Conservation (phyloP, 2,113 vertebrate genomes). For the Spea bombifrons region DNA sequence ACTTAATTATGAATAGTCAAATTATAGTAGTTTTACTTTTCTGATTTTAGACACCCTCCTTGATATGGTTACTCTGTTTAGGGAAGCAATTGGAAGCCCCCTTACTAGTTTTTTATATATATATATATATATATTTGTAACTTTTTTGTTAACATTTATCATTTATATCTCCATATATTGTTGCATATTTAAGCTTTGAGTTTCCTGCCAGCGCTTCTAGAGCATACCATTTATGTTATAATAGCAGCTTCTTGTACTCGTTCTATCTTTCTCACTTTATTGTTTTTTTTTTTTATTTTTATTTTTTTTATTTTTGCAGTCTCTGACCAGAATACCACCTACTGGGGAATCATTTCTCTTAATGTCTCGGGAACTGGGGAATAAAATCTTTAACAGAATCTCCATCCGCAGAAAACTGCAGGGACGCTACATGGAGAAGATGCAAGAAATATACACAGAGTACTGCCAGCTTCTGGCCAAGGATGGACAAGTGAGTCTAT, state of each 20-base stretch:
- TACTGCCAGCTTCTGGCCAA: conserved; percentile 79
- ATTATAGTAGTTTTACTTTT: neutral
- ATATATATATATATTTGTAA: too few relatives aligned
- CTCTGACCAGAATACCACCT: conserved; percentile 68
- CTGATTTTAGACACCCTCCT: neutral
- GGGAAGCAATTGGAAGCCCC: too few relatives aligned
- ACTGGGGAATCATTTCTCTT: conserved; percentile 76
- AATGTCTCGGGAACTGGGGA: conserved; percentile 73
- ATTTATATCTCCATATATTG: too few relatives aligned
- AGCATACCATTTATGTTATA: too few relatives aligned
- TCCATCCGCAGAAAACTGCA: conserved; percentile 64
- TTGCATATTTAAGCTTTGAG: too few relatives aligned
- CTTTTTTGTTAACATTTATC: too few relatives aligned
- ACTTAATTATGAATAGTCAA: neutral
- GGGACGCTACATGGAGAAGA: conserved; percentile 63
- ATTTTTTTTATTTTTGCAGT: conserved; percentile 60
- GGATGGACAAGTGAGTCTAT: conserved; percentile 69
- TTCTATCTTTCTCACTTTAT: neutral
- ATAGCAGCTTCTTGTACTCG: neutral
- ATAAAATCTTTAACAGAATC: conserved; percentile 69
- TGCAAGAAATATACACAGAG: conserved; percentile 65
- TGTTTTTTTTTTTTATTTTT: neutral
- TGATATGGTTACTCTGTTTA: neutral
- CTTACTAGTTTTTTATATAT: too few relatives aligned
- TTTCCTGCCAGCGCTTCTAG: too few relatives aligned